Percentiles rank a stretch among this genome's conserved stretches.
phyloP scores from a whole-genome alignment of 1,140 invertebrate genomes.

The Metaphire vulgaris region DNA sequence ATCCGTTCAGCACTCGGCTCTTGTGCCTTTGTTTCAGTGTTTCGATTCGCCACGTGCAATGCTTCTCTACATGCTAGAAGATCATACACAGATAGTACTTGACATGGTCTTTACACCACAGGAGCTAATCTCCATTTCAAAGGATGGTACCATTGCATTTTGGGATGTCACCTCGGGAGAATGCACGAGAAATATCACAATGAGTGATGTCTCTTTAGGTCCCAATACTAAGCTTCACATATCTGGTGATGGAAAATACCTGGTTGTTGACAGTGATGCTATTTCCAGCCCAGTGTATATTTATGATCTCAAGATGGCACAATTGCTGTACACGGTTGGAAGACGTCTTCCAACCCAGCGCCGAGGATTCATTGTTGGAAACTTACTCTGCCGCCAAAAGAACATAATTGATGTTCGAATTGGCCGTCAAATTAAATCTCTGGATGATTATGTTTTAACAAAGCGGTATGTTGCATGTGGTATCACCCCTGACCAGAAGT shows the following conservation, averaged over 20 bases:
- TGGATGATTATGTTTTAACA: slow-evolving; percentile 19
- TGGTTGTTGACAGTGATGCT: slow-evolving; percentile 24
- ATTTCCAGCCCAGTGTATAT: slow-evolving; percentile 24
- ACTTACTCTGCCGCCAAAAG: slow-evolving; percentile 28
- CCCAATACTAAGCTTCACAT: slow-evolving; percentile 25
- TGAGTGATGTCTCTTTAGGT: slow-evolving; percentile 4
- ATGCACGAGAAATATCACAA: slow-evolving; percentile 23
- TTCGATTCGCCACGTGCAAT: slow-evolving; percentile 30
- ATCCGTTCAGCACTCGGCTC: slow-evolving; percentile 22
- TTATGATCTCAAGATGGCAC: slow-evolving; percentile 26
- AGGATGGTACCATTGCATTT: slow-evolving; percentile 25
- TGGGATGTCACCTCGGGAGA: slow-evolving; percentile 29
- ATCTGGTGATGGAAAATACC: slow-evolving; percentile 25
- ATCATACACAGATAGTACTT: slow-evolving; percentile 24
- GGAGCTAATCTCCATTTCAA: slow-evolving; percentile 29
- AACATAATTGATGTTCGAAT: slow-evolving; percentile 28
- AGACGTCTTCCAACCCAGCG: slow-evolving; percentile 12
- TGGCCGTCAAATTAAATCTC: slow-evolving; percentile 11
- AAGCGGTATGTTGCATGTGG: slow-evolving; percentile 26
- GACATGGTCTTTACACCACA: slow-evolving; percentile 28
- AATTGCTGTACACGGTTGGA: slow-evolving; percentile 21
- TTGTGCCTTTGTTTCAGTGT: slow-evolving; percentile 29
- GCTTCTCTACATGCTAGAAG: slow-evolving; percentile 29
- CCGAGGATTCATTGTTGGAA: slow-evolving; percentile 22
- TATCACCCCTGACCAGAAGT: slow-evolving; percentile 29